Evolutionary conservation across 1,140 invertebrate genomes (phyloP).

Genomic region (Cotesia vestalis): DNA sequence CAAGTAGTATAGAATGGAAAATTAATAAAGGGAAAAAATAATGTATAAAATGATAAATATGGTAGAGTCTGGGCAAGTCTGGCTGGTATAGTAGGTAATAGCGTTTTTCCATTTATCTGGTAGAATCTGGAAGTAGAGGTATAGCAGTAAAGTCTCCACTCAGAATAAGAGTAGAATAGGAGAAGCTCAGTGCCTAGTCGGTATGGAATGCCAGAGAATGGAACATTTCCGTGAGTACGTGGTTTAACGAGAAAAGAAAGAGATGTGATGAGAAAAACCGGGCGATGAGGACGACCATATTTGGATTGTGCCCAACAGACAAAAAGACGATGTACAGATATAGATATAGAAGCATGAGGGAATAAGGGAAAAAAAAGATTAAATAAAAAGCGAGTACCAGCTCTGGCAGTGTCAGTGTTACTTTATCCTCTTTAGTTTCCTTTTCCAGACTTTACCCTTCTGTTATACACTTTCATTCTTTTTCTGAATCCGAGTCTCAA

Average conservation of each 20-base stretch:
- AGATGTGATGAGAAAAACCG: slow-evolving; percentile 20
- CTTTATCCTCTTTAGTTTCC: neutral
- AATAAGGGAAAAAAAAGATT: too few species aligned
- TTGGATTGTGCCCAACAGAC: slow-evolving; percentile 13
- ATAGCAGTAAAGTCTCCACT: slow-evolving; percentile 27
- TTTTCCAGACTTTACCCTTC: slow-evolving; percentile 7
- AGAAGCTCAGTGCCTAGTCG: too few species aligned
- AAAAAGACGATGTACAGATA: slow-evolving; percentile 7
- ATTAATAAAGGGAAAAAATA: slow-evolving; percentile 6
- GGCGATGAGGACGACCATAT: slow-evolving; percentile 19
- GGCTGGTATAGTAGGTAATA: slow-evolving; percentile 44
- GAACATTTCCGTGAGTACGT: slow-evolving; percentile 27
- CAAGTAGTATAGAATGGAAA: neutral
- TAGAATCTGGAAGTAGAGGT: slow-evolving; percentile 27
- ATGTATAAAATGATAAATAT: neutral
- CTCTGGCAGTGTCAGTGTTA: neutral
- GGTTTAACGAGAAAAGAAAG: slow-evolving; percentile 32
- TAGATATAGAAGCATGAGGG: too few species aligned
- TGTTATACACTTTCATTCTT: neutral
- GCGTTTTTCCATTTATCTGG: slow-evolving; percentile 50
- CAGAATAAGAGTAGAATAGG: too few species aligned
- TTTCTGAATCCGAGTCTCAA: neutral
- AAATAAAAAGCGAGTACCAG: too few species aligned
- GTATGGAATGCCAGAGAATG: slow-evolving; percentile 27
- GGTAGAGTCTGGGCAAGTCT: slow-evolving; percentile 38